phyloP scores from a whole-genome alignment of 2,797 vertebrate genomes.

The Nannoperca australis region DNA sequence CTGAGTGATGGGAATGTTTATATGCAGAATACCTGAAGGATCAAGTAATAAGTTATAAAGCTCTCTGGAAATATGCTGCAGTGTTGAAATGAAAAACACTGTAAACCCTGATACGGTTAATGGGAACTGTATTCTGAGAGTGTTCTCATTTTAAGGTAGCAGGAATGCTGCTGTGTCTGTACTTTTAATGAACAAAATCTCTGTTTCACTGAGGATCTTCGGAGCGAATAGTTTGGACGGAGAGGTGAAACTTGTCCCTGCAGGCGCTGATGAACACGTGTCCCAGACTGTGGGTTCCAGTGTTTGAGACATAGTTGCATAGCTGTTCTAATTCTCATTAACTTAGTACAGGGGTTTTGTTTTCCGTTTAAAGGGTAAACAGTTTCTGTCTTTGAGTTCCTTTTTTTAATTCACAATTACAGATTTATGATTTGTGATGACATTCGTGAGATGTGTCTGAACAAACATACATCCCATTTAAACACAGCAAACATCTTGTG shows the following conservation, averaged over 20 bases:
- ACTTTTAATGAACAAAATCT: slow-evolving; percentile 63
- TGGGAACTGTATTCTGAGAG: slow-evolving; percentile 32
- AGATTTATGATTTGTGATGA: slow-evolving; percentile 49
- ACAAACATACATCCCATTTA: slow-evolving; percentile 49
- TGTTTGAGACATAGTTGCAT: slow-evolving; percentile 40
- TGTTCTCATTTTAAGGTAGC: slow-evolving; percentile 44
- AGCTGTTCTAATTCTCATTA: slow-evolving; percentile 59
- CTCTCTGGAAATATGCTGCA: slow-evolving; percentile 41
- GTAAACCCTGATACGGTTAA: slow-evolving; percentile 39
- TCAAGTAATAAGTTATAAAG: slow-evolving; percentile 60
- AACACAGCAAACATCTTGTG: slow-evolving; percentile 55
- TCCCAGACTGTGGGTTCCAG: slow-evolving; percentile 51
- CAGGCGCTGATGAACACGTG: slow-evolving; percentile 56
- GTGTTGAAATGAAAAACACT: slow-evolving; percentile 41
- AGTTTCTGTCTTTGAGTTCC: slow-evolving; percentile 40
- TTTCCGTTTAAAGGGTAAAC: slow-evolving; percentile 47
- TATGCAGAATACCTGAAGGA: slow-evolving; percentile 61
- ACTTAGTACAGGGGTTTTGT: slow-evolving; percentile 40
- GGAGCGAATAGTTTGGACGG: slow-evolving; percentile 59
- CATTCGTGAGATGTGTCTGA: slow-evolving; percentile 24
- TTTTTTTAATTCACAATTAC: slow-evolving; percentile 37
- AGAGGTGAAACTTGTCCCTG: slow-evolving; percentile 67
- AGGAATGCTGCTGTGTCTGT: slow-evolving; percentile 57
- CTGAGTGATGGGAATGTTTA: slow-evolving; percentile 69
- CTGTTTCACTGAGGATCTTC: slow-evolving; percentile 58